A percentile compares a stretch with the other conserved stretches of the same genome.
Conservation (phyloP, 2,888 invertebrate species). For the Megamerina dolium region DNA sequence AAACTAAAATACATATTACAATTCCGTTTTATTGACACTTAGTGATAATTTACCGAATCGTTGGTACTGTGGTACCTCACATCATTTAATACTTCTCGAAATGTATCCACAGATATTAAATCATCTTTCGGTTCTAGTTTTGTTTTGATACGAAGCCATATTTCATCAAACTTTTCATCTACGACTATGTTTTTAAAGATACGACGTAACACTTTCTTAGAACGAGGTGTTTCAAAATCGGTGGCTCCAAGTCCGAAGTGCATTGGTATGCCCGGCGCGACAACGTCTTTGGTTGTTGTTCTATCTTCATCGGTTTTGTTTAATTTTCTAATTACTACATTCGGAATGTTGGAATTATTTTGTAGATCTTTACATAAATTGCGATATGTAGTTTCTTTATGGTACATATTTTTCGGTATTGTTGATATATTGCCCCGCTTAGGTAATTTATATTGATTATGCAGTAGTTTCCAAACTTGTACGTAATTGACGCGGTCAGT, state of each 20-base stretch:
- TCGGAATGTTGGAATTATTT: constrained; percentile 20
- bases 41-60: too few species aligned
- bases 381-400: constrained; percentile 37
- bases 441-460: constrained; percentile 30
- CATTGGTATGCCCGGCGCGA: constrained; percentile 28
- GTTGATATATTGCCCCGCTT: constrained; percentile 19
- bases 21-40: too few species aligned
- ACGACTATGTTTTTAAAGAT: constrained; percentile 27
- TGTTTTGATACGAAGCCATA: constrained; percentile 16
- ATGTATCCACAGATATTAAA: constrained; percentile 19
- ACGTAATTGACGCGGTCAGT: constrained; percentile 28
- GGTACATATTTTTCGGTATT: constrained; percentile 19
- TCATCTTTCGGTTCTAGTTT: constrained; percentile 5
- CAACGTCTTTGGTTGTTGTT: constrained; percentile 27
- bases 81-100: constrained; percentile 13
- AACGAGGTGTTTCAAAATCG: constrained; percentile 31
- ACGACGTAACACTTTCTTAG: constrained; percentile 27
- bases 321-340: constrained; percentile 1
- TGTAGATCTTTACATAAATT: constrained; percentile 29
- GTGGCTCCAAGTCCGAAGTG: constrained; percentile 27
- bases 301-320: constrained; percentile 9
- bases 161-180: constrained; percentile 15
- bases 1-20: not conserved
- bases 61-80: too few species aligned
- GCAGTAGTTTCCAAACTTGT: constrained; percentile 28